These are phyloP conservation scores for Papilio polyxenes DNA, from an alignment of 1,140 invertebrate genomes.

Conservation along the genomic window DNA sequence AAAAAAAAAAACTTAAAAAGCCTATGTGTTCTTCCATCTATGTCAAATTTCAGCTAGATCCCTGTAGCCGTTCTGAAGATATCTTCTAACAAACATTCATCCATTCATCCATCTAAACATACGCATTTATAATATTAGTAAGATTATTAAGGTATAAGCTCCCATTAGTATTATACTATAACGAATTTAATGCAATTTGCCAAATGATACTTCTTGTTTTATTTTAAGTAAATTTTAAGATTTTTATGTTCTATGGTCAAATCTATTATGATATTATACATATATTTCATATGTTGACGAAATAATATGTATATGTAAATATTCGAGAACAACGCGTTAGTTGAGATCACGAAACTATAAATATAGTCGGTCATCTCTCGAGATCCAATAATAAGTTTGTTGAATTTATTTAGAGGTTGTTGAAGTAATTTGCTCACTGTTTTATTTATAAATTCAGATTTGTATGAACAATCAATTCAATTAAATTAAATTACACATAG, in stretches of 20 bases:
- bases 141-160: no score
- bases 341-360: slow-evolving; percentile 10
- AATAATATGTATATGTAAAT: neutral
- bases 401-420: neutral
- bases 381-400: slow-evolving; percentile 9
- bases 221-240: neutral
- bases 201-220: neutral
- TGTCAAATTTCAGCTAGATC: no score
- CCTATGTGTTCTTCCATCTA: no score
- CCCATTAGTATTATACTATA: no score
- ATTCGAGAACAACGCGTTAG: slow-evolving; percentile 17
- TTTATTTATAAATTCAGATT: neutral
- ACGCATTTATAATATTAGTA: no score
- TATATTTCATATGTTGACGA: neutral
- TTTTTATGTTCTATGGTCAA: neutral
- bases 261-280: neutral
- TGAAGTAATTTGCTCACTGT: neutral
- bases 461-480: neutral
- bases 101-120: no score
- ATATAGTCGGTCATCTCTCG: neutral
- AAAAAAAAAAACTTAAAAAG: no score
- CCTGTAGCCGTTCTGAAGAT: no score
- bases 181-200: no score
- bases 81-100: no score
- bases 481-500: neutral